A percentile compares a stretch with the other conserved stretches of the same genome.
These are phyloP conservation scores for Drosophila paulistorum DNA, from an alignment of 1,140 invertebrate species.

Conservation along the genomic window DNA sequence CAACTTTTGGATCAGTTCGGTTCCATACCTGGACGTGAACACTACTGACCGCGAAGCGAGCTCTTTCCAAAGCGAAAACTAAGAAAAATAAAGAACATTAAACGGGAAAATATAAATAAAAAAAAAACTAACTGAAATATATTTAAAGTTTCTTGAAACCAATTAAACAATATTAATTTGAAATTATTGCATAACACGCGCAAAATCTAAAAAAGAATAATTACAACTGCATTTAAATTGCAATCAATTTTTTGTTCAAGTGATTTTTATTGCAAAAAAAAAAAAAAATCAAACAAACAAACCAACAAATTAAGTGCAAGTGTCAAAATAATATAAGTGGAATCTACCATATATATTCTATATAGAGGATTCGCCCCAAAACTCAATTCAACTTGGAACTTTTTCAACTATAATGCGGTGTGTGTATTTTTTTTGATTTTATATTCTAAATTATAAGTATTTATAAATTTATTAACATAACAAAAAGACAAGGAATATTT, in stretches of 20 bases:
- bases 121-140: not conserved
- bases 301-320: slow-evolving; percentile 11
- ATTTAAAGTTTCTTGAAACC: too few relatives aligned
- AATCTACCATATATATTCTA: not conserved
- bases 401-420: slow-evolving; percentile 74
- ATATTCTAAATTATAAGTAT: not conserved
- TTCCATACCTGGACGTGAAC: slow-evolving; percentile 79
- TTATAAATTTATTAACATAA: not conserved
- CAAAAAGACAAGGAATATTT: not conserved
- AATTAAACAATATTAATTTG: too few relatives aligned
- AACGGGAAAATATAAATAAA: not conserved
- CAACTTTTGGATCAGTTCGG: slow-evolving; percentile 79
- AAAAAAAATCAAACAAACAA: too few relatives aligned
- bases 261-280: slow-evolving; percentile 15
- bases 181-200: not conserved
- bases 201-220: not conserved
- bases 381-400: slow-evolving; percentile 32
- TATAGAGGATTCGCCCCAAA: slow-evolving; percentile 4
- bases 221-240: not conserved
- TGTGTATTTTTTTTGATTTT: slow-evolving; percentile 75
- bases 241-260: slow-evolving; percentile 51
- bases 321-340: not conserved
- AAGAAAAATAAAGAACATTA: not conserved
- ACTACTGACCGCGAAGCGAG: slow-evolving; percentile 65
- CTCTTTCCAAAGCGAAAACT: slow-evolving; percentile 22